Conservation (phyloP, 2,888 invertebrate species). For the Drosophila quinaria region DNA sequence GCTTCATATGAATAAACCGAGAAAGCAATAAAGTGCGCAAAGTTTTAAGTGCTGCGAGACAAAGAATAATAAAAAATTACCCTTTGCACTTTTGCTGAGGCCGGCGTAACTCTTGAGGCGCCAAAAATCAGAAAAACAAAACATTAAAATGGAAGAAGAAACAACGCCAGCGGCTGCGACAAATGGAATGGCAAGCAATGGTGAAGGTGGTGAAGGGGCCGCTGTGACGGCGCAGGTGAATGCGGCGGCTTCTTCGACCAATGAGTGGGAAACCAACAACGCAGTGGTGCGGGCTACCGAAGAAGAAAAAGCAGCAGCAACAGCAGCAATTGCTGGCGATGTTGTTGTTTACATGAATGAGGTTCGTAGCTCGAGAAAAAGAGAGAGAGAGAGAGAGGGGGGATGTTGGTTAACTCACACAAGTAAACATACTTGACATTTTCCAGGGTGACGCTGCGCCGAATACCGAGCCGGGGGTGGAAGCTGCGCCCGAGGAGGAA, state of each 20-base stretch:
- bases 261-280: constrained; percentile 26
- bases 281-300: constrained; percentile 11
- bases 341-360: constrained; percentile 58
- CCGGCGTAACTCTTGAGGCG: constrained; percentile 50
- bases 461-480: constrained; percentile 15
- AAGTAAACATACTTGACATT: constrained; percentile 36
- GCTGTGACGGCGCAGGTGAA: neutral
- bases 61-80: constrained; percentile 6
- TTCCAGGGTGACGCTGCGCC: constrained; percentile 43
- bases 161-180: constrained; percentile 44
- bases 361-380: constrained; percentile 44
- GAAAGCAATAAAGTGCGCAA: neutral
- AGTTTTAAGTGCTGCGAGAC: constrained; percentile 5
- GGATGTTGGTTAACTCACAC: constrained; percentile 22
- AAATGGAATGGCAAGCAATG: constrained; percentile 46
- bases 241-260: constrained; percentile 2
- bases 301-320: constrained; percentile 28
- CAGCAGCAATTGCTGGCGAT: constrained; percentile 28
- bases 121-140: constrained; percentile 43
- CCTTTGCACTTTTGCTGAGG: constrained; percentile 14
- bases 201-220: constrained; percentile 21
- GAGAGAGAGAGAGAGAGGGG: too few relatives aligned
- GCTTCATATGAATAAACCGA: neutral
- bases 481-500: constrained; percentile 31
- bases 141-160: constrained; percentile 58